Evolutionary conservation across 2,797 vertebrate genomes (phyloP).

Genomic region (Phoebastria nigripes): DNA sequence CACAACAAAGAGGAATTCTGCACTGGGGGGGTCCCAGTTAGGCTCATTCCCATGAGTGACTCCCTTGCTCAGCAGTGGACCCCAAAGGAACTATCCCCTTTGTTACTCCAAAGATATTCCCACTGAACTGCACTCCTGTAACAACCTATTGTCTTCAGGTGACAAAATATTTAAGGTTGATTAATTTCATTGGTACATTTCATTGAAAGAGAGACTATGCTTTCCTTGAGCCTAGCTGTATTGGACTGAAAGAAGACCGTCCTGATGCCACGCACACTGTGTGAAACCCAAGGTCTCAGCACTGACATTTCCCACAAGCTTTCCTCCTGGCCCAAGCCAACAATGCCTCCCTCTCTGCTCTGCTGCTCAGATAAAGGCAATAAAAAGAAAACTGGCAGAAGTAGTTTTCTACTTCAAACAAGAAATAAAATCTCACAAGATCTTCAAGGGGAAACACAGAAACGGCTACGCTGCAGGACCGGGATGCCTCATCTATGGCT

Average conservation of each 20-base stretch:
- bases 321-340: not conserved
- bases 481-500: not conserved
- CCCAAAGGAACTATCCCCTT: not conserved
- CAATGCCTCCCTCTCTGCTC: not conserved
- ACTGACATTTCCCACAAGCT: not conserved
- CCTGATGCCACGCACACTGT: not conserved
- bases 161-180: not conserved
- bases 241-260: not conserved
- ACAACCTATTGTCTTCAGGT: not conserved
- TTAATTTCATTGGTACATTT: not conserved
- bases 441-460: not conserved
- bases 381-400: not conserved
- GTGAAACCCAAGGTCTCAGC: not conserved
- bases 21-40: fast-evolving
- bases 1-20: not conserved
- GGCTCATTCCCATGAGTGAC: not conserved
- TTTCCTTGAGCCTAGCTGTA: not conserved
- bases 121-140: not conserved
- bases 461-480: not conserved
- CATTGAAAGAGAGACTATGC: not conserved
- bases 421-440: not conserved
- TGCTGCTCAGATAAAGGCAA: not conserved
- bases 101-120: not conserved
- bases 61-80: not conserved
- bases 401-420: not conserved